A percentile compares a stretch with the other conserved stretches of the same genome.
Evolutionary conservation across 1,140 invertebrate species (phyloP).

Genomic region (Cyclargus thomasi): DNA sequence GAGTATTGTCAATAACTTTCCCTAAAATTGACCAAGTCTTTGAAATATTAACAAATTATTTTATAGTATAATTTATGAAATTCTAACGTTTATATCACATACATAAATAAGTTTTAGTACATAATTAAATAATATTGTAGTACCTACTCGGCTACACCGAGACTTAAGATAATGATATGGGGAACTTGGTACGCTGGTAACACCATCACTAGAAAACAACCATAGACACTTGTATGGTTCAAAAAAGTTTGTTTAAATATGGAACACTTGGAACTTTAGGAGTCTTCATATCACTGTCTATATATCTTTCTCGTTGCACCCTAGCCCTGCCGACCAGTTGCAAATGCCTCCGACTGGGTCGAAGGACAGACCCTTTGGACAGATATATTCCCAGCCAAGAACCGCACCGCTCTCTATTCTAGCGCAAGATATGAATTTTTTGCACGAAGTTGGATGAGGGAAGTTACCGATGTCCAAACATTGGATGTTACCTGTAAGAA

Average conservation of each 20-base stretch:
- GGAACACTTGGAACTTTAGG: background rate
- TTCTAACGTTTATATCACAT: conserved; percentile 12
- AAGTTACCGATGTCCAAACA: conserved; percentile 92
- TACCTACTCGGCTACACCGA: background rate
- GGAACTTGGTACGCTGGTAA: conserved; percentile 10
- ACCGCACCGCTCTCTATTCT: conserved; percentile 85
- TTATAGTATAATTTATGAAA: background rate
- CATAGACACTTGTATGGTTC: background rate
- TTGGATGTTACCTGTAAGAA: conserved; percentile 78
- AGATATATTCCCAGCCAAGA: conserved; percentile 90
- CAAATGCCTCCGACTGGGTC: conserved; percentile 92
- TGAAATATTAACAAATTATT: background rate
- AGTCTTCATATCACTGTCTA: conserved; percentile 23
- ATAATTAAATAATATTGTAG: conserved; percentile 10
- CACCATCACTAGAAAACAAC: conserved; percentile 1
- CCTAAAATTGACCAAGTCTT: background rate
- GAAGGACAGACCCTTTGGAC: conserved; percentile 87
- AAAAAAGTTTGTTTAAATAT: background rate
- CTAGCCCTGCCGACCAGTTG: conserved; percentile 88
- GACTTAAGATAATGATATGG: conserved; percentile 11
- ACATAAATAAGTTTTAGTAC: conserved; percentile 1
- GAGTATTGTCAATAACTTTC: conserved; percentile 11
- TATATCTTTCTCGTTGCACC: conserved; percentile 78
- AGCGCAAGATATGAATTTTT: conserved; percentile 91
- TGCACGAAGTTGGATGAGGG: conserved; percentile 90